Evolutionary conservation across 1,140 invertebrate species (phyloP), one percentile per base, ranked within the genome.

Genomic region (Tachypleus tridentatus): DNA sequence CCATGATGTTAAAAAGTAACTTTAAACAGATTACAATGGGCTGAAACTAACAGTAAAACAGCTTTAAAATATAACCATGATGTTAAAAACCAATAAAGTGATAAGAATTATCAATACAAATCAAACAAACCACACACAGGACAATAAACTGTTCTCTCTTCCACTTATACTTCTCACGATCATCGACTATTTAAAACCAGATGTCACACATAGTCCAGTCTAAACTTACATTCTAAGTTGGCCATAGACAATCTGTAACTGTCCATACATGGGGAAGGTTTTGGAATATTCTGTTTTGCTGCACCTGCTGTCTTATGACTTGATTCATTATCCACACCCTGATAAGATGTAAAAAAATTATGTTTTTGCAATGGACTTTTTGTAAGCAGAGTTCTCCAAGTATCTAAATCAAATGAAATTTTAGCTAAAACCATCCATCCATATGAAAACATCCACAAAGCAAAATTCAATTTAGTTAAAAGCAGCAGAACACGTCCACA

Each of bases 161-260:
- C 6, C n/a, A 9, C 9, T 6, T 49, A 9, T 47, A 64, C 52
- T 48, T 10, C 54, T n/a, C n/a, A n/a, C n/a, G n/a, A n/a, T n/a
- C n/a, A n/a, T n/a, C n/a, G n/a, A n/a, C n/a, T n/a, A n/a, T 57
- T 9, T 7, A 61, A 61, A 49, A 11, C n/a, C n/a, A n/a, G 49
- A 6, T 60, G 10, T 10, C 9, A 10, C 11, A 29, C 10, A 53
- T n/a, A 61, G 8, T 51, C n/a, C 4, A 59, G 53, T 50, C 48
- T 61, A 61, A 61, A 66, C 74, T 77, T 75, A 85, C 84, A 84
- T 81, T 93, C 90, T 10, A 93, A 80, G 78, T 92, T 93, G 3
- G 89, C 90, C 89, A 93, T 92, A 49, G 89, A 93, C 76, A 93
- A 91, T 70, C 91, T 81, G 77, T 92, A 93, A 58, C 87, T 86